Evolutionary conservation across 2,113 vertebrate species (phyloP), one percentile per base, ranked within the genome.

Genomic region (Nanorana parkeri): DNA sequence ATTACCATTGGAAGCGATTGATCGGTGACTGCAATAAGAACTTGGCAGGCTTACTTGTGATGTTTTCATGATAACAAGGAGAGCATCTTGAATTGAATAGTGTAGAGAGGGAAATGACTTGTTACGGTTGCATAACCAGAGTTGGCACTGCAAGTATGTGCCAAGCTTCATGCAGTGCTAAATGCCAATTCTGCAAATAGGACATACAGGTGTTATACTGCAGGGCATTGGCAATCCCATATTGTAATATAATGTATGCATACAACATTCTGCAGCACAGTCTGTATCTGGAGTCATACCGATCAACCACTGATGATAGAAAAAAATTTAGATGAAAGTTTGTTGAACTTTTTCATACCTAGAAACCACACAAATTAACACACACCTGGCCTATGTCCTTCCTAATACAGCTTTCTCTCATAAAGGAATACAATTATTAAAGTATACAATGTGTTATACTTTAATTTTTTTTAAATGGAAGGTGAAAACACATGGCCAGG

Each of bases 181-280:
- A 23, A 83, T 67, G n/a, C 51, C 52, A 56, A 61, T 68, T 54
- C 73, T 74, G 66, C 71, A 26, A 76, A 83, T 28, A 83, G 64
- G 15, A 68, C 71, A 68, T 83, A 76, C 80, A 83, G 80, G 80
- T 83, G 80, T 76, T 68, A 68, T 66, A 68, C 80, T 83, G 80
- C 63, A 76, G 80, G 80, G 80, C 72, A 68, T 75, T 83, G 80
- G 80, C 80, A 67, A 52, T 11, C 15, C 26, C 71, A 55, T 51
- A 17, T 24, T n/a, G 28, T 83, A 17, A 67, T 26, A 58, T 67
- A 51, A 75, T 68, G 17, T 75, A 67, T 75, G 63, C 72, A 47
- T 60, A 76, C 54, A 75, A 68, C 41, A 68, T 60, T 68, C 72
- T 67, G 72, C 41, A 73, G 13, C 79, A 81, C 69, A 81, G 69